A percentile compares a stretch with the other conserved stretches of the same genome.
Evolutionary conservation across 2,797 vertebrate genomes (phyloP).

Genomic region (Synanceia verrucosa): DNA sequence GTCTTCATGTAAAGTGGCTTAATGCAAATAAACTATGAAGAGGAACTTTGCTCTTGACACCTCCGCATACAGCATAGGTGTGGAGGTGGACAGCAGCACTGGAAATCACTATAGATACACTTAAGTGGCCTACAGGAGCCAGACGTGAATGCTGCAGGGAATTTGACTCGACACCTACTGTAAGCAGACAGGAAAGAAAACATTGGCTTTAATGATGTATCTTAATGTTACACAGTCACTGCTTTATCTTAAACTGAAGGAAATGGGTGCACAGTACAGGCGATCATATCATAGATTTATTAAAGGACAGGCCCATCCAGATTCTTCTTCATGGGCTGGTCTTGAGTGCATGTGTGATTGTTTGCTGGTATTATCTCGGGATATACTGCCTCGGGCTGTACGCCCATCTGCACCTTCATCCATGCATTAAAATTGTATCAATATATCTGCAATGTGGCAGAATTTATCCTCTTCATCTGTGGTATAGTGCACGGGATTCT

Average conservation of each 20-base stretch:
- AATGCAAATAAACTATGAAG: neutral
- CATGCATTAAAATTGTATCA: conserved; percentile 16
- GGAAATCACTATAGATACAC: neutral
- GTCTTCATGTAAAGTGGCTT: neutral
- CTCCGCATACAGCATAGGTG: conserved; percentile 12
- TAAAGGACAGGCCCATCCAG: neutral
- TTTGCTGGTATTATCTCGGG: conserved; percentile 10
- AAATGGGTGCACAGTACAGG: neutral
- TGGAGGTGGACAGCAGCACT: conserved; percentile 27
- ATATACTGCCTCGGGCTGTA: conserved; percentile 16
- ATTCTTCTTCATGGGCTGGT: neutral
- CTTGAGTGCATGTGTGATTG: conserved; percentile 14
- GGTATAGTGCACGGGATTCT: neutral
- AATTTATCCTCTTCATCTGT: neutral
- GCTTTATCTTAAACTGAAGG: neutral
- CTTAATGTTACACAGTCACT: neutral
- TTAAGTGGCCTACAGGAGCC: neutral
- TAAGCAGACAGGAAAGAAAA: neutral
- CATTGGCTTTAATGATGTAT: neutral
- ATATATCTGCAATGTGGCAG: conserved; percentile 25
- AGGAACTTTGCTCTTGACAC: conserved; percentile 20
- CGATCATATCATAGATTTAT: conserved; percentile 15
- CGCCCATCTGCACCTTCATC: conserved; percentile 6
- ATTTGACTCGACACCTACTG: conserved; percentile 25
- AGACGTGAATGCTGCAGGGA: conserved; percentile 9